Base-by-base conservation (phyloP, 2,797 vertebrate genomes). In the Lutjanus campechanus region DNA sequence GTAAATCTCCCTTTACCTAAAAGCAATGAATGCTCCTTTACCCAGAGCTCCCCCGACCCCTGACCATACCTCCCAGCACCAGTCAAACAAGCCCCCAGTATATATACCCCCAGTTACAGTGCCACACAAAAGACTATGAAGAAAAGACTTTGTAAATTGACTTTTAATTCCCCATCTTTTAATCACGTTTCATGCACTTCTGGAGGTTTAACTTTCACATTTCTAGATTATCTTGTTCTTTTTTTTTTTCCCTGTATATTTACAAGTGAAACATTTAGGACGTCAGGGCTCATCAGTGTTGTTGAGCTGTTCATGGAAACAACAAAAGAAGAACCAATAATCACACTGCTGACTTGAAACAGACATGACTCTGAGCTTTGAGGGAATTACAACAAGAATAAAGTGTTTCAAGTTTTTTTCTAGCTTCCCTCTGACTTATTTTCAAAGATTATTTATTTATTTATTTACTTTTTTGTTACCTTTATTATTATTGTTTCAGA, bases 181-280 rank as follows among this genome's bases (percentile, higher is more conserved):
- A 78, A 79, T 80, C 66, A 47, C 70, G 43, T 64, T 77, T 85
- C 78, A 82, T 85, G 91, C 91, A 94, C 91, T 94, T 89, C 66
- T 9, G 61, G 68, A 89, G 88, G 86, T 91, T 65, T 44, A 61
- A 77, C 81, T 90, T 93, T 91, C 82, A 85, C 81, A 88, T 92
- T 92, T 93, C 43, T 86, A 83, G 47, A 82, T 66, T 13, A 55
- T 62, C 22, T 81, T 88, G 76, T 51, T 51, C 17, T 76, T 59
- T 70, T 43, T 72, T 66, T 65, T 49, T 44, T n/a, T n/a, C n/a
- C 43, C 86, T 92, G 90, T 93, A 87, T 86, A 94, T 92, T 91
- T 85, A 86, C 86, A 91, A 85, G 74, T 79, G 60, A 89, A 93
- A 85, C 64, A 64, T 82, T 82, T 93, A 89, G 81, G 69, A 75